These are phyloP conservation scores for Peromyscus nudipes DNA, from an alignment of 2,797 vertebrate genomes.

Conservation along the genomic window DNA sequence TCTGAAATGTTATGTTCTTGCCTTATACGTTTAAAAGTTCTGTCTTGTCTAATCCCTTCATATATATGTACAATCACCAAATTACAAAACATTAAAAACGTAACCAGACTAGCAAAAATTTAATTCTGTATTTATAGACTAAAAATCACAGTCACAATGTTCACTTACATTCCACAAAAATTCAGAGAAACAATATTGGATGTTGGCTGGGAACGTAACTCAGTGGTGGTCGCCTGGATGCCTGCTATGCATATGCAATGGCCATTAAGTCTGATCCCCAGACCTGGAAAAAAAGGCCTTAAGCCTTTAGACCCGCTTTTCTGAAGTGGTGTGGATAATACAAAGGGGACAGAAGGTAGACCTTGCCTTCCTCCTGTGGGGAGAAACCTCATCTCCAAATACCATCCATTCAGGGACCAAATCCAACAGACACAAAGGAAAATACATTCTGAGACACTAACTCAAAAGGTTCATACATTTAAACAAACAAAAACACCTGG, in stretches of 20 bases:
- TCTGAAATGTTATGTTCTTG: conserved; percentile 34
- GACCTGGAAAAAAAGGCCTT: not conserved
- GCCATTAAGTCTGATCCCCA: not conserved
- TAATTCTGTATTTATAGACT: conserved; percentile 35
- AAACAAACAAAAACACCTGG: not conserved
- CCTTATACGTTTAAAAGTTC: conserved; percentile 25
- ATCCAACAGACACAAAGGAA: conserved; percentile 43
- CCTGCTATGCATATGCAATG: not conserved
- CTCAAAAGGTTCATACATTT: conserved; percentile 27
- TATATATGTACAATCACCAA: not conserved
- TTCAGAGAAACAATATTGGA: conserved; percentile 9
- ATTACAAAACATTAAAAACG: conserved; percentile 46
- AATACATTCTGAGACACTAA: not conserved
- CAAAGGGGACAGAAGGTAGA: not conserved
- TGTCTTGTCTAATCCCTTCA: not conserved
- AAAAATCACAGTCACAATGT: conserved; percentile 62
- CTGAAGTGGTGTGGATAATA: not conserved
- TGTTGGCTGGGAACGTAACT: not conserved
- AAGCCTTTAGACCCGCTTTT: conserved; percentile 6
- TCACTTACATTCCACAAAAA: conserved; percentile 60
- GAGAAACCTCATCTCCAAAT: conserved; percentile 29
- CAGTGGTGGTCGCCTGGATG: not conserved
- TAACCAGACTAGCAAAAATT: conserved; percentile 37
- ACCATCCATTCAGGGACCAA: conserved; percentile 18
- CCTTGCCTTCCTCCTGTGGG: not conserved